Base-by-base conservation (phyloP, 2,888 invertebrate species). In the Ennomos quercinarius region DNA sequence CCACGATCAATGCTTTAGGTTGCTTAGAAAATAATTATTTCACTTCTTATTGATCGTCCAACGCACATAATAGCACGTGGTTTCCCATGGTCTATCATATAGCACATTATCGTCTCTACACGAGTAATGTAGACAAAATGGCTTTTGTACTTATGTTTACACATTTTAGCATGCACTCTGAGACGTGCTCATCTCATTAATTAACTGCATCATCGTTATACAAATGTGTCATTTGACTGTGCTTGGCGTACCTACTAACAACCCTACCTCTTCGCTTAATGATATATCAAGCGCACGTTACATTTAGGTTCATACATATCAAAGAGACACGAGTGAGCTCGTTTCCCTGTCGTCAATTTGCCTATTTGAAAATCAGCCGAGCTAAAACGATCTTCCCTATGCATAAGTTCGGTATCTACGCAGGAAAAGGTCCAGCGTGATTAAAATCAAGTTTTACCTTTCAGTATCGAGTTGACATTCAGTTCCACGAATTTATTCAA, bases 401-500 rank as follows among this genome's bases (percentile, higher is more conserved):
- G 45, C 17, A 34, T 46, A 45, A 45, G 45, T 45, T 48, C 10
- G 42, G 40, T 44, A 53, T n/a, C 9, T 41, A 63, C 40, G 37
- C 12, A 40, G 43, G 57, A 50, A 55, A 54, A 51, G 51, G 61
- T 42, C 52, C 57, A 41, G 13, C 42, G 12, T 27, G 60, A 45
- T 61, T 61, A 60, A 57, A 67, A 71, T 67, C 61, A 52, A 66
- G 66, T 68, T 74, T 64, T 54, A 64, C 64, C 63, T 72, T 64
- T 66, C 59, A 61, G 57, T 66, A 60, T 62, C 36, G 35, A 50
- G 37, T 41, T 49, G 36, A 44, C 39, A 47, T 55, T 61, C 34
- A 68, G 68, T 66, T 61, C 57, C 44, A 61, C 50, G 63, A 69
- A 70, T 76, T 78, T 70, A 80, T 81, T 80, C 73, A 70, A 79